Evolutionary conservation across 2,797 vertebrate species (phyloP), one percentile per base, ranked within the genome.

Genomic region (Picus viridis): DNA sequence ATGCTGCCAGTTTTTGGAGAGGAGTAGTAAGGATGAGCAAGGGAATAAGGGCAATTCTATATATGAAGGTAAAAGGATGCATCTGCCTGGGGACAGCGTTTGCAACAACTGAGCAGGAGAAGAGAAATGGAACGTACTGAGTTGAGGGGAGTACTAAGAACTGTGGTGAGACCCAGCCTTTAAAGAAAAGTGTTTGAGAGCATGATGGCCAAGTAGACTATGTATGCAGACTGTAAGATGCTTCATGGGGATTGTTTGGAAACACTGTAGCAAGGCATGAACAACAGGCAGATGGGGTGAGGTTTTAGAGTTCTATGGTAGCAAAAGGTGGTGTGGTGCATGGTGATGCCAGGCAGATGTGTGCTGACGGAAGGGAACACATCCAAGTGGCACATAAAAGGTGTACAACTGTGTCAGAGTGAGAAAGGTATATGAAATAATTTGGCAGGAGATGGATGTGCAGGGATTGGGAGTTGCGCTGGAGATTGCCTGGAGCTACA

Each of bases 321-420:
- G 36, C 41, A 56, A 14, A 32, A 45, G 36, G 24, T 27, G 12
- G 8, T 53, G 12, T 56, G 39, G 19, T 67, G 41, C 1, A 1
- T 67, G 62, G 30, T 34, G 24, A n/a, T 23, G 24, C 7, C 11
- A 34, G 32, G 12, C 1, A 3, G 70, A 34, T 7, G 4, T 24
- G 27, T 34, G 36, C 10, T 34, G 65, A 59, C 29, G 4, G 47
- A 76, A 5, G 39, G 86, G 23, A 68, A 20, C 3, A 0, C 3
- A 3, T 39, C 23, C 23, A 78, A 74, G 34, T 0, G 0, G 26
- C 7, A 0, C 26, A 54, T 7, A 3, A 70, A 58, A 10, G 27
- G 7, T 8, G 7, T 57, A 5, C 34, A 54, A 8, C 23, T 15
- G 17, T 19, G 7, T 54, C 56, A 5, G 36, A 29, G 24, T 24